Evolutionary conservation across 2,797 vertebrate genomes (phyloP).

Genomic region (Poecilia picta): DNA sequence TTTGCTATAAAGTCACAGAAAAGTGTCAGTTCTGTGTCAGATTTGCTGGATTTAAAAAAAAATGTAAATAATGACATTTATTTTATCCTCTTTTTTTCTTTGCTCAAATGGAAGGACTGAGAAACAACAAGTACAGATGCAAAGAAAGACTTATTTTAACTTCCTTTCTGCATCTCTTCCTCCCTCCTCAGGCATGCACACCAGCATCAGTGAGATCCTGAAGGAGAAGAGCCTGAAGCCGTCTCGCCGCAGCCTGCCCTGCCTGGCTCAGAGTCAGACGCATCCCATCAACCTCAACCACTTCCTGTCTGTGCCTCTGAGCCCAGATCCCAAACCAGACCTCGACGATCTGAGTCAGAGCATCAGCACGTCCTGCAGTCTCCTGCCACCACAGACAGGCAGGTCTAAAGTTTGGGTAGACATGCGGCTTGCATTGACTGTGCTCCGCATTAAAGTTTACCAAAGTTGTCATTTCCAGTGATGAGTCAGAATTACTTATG

Average conservation of each 20-base stretch:
- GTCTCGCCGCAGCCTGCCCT: constrained; percentile 93
- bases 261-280: constrained; percentile 91
- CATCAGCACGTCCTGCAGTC: constrained; percentile 81
- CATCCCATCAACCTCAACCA: constrained; percentile 93
- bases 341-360: constrained; percentile 72
- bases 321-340: constrained; percentile 74
- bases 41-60: no score
- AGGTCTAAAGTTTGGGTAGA: constrained; percentile 28
- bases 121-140: not conserved
- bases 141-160: not conserved
- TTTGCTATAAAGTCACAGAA: not conserved
- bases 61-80: not conserved
- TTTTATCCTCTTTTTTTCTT: not conserved
- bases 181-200: constrained; percentile 89
- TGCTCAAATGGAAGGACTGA: not conserved
- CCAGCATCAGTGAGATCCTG: constrained; percentile 94
- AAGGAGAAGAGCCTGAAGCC: constrained; percentile 93
- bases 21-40: not conserved
- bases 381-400: constrained; percentile 80
- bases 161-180: not conserved
- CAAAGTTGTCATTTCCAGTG: not conserved
- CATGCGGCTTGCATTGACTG: not conserved
- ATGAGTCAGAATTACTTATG: not conserved
- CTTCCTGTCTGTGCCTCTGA: constrained; percentile 87
- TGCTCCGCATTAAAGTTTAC: not conserved